Conservation (phyloP, 2,888 invertebrate genomes). For the Alitta virens region DNA sequence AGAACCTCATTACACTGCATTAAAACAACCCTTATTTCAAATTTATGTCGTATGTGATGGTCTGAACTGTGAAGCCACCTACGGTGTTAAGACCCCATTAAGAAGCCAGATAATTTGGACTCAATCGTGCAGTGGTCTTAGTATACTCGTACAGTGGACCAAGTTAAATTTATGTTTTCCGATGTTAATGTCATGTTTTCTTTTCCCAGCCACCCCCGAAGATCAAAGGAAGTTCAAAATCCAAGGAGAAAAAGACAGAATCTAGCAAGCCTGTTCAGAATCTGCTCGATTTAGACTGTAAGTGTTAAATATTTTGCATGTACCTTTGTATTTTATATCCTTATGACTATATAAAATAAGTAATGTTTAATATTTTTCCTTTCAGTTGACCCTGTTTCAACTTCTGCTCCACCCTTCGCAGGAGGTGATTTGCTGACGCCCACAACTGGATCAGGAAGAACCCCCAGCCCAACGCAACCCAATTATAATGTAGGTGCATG, state of each 20-base stretch:
- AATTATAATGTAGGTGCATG: constrained; percentile 23
- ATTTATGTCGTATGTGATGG: too few relatives aligned
- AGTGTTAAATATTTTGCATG: constrained; percentile 39
- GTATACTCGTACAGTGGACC: too few relatives aligned
- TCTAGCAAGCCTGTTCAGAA: constrained; percentile 74
- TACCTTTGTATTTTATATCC: neutral
- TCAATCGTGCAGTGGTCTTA: too few relatives aligned
- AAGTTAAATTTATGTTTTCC: too few relatives aligned
- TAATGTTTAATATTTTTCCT: neutral
- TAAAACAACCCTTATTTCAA: too few relatives aligned
- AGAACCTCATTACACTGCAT: too few relatives aligned
- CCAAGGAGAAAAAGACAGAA: neutral
- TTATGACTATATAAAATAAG: neutral
- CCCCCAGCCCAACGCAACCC: constrained; percentile 13
- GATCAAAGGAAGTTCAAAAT: neutral
- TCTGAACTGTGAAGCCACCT: too few relatives aligned
- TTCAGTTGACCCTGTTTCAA: constrained; percentile 1
- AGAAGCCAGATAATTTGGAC: too few relatives aligned
- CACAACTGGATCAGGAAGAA: constrained; percentile 22
- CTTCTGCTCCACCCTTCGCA: constrained; percentile 25
- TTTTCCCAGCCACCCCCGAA: neutral
- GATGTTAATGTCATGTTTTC: too few relatives aligned
- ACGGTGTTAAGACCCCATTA: too few relatives aligned
- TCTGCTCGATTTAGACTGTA: constrained; percentile 76
- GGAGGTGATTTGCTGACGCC: constrained; percentile 43